Base-by-base conservation (phyloP, 2,888 invertebrate genomes). In the Nasonia oneida region DNA sequence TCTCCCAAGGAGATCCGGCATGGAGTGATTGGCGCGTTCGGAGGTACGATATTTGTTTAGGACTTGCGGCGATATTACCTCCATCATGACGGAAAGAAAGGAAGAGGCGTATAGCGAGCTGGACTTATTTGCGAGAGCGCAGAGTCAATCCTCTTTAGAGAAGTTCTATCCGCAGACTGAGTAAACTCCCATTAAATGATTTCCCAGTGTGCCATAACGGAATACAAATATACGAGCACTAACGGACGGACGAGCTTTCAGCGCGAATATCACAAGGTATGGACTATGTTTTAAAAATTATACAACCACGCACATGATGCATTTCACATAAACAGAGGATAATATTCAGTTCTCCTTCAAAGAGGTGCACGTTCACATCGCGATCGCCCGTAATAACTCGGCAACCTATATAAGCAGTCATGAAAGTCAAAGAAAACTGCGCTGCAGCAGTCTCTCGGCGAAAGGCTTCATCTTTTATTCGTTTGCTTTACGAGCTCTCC, bases 401-500 rank as follows among this genome's bases (percentile, higher is more conserved):
- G 18, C n/a, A n/a, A 1, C 47, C 12, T 47, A 47, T 47, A 47
- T 47, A 47, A 8, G 47, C 12, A 47, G 47, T 47, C 47, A 47
- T 47, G 47, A 47, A 47, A 47, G 47, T 47, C 47, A 12, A 33
- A 67, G 33, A 67, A n/a, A 71, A 39, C n/a, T 37, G 18, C 18
- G n/a, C 39, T 4, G 37, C 37, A 37, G 37, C 10, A 47, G 47
- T 47, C 47, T 10, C 47, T 47, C 1, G 47, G 12, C 47, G 12
- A 12, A 47, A 12, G 12, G 12, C 47, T 47, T 61, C 39, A 76
- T 23, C 47, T 79, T 73, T 79, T 18, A 37, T 71, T 39, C 77
- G 77, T 71, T 83, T 77, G 50, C 73, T 82, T 75, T 23, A 23
- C 37, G 23, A 67, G n/a, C 75, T 67, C 33, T 1, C 67, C 37